Evolutionary conservation across 1,140 invertebrate genomes (phyloP).

Genomic region (Araneus ventricosus): DNA sequence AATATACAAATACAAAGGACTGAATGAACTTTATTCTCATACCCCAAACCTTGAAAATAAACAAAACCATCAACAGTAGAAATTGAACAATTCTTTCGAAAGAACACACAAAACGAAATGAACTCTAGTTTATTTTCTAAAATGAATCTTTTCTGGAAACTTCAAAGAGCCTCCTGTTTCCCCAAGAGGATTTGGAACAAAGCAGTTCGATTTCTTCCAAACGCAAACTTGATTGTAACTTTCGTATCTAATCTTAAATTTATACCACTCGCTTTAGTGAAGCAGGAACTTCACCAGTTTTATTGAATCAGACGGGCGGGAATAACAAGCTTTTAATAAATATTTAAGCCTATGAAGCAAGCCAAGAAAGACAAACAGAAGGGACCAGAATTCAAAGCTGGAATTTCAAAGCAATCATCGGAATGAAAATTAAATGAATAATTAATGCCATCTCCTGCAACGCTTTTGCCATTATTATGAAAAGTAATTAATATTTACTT

Average conservation of each 20-base stretch:
- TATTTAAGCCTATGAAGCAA: neutral
- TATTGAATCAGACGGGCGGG: neutral
- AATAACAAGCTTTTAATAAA: conserved; percentile 10
- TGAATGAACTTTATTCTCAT: no score
- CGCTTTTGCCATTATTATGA: neutral
- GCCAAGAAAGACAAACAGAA: neutral
- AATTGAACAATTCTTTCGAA: neutral
- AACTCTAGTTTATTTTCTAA: neutral
- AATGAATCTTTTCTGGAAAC: neutral
- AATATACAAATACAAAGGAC: no score
- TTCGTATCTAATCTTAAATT: conserved; percentile 16
- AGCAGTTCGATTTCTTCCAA: neutral
- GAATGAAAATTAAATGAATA: neutral
- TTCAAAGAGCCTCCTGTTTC: neutral
- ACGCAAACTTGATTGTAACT: conserved; percentile 1
- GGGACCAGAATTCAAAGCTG: neutral
- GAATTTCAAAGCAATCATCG: neutral
- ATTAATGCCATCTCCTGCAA: neutral
- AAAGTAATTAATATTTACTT: neutral
- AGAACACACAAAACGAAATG: neutral
- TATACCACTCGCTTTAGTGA: neutral
- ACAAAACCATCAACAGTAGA: neutral
- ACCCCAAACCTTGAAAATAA: no score
- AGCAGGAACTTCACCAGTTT: neutral
- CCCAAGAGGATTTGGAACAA: neutral